These are phyloP conservation scores for Pseudolycoriella hygida DNA, from an alignment of 2,888 invertebrate species.

Conservation along the genomic window DNA sequence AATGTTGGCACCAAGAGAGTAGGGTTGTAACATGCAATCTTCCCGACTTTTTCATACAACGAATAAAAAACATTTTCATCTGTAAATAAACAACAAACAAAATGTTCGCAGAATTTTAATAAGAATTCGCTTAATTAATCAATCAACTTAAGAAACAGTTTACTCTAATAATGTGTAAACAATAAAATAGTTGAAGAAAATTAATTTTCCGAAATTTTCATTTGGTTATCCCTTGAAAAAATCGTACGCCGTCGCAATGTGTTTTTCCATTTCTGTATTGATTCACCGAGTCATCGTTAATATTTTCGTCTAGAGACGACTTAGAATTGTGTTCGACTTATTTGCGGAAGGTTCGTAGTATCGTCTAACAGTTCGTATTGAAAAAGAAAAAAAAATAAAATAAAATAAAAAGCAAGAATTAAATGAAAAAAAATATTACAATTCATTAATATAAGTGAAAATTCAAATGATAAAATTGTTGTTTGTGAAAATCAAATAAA, in stretches of 20 bases:
- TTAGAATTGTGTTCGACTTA: slow-evolving; percentile 29
- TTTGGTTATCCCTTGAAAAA: slow-evolving; percentile 6
- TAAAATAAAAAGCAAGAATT: slow-evolving; percentile 10
- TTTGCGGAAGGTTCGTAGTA: slow-evolving; percentile 26
- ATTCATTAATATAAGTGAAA: too few relatives aligned
- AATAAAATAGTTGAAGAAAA: too few relatives aligned
- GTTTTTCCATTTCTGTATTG: slow-evolving; percentile 11
- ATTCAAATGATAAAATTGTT: neutral
- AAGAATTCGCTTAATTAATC: too few relatives aligned
- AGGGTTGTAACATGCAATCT: too few relatives aligned
- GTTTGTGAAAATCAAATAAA: neutral
- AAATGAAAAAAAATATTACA: slow-evolving; percentile 6
- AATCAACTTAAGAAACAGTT: too few relatives aligned
- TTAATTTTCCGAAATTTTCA: neutral
- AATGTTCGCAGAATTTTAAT: too few relatives aligned
- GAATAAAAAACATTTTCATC: too few relatives aligned
- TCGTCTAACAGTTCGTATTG: slow-evolving; percentile 7
- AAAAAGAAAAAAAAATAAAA: too few relatives aligned
- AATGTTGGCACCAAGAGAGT: too few relatives aligned
- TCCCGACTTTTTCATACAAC: too few relatives aligned
- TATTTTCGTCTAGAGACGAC: slow-evolving; percentile 7
- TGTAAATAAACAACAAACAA: too few relatives aligned
- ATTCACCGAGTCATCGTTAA: slow-evolving; percentile 8
- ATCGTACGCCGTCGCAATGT: slow-evolving; percentile 10
- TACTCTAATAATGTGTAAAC: too few relatives aligned